phyloP scores from a whole-genome alignment of 2,888 invertebrate genomes.

The Linnaemya tessellans region DNA sequence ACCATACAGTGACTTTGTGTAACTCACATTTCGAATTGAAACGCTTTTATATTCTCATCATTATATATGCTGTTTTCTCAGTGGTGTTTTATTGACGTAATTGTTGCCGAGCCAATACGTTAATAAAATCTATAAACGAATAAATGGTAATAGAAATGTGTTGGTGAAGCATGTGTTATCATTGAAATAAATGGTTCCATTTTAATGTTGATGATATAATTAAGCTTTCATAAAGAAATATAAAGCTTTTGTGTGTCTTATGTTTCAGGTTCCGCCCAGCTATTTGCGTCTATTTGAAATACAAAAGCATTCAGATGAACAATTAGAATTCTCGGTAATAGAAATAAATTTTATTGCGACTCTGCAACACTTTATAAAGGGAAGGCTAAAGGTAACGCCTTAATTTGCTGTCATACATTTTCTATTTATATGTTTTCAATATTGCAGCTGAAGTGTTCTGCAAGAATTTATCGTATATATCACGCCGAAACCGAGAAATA shows the following conservation, averaged over 20 bases:
- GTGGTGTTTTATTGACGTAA: conserved; percentile 57
- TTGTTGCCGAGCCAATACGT: conserved; percentile 62
- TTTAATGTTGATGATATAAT: too few species aligned
- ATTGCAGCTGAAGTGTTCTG: conserved; percentile 81
- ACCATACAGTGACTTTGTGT: not conserved
- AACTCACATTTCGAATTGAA: conserved; percentile 40
- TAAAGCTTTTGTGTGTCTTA: not conserved
- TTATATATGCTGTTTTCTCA: conserved; percentile 40
- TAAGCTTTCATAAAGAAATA: too few species aligned
- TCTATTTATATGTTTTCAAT: not conserved
- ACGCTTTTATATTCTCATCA: conserved; percentile 19
- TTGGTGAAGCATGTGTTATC: not conserved
- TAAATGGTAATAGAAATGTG: not conserved
- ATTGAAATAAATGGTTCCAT: too few species aligned
- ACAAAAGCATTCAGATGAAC: conserved; percentile 80
- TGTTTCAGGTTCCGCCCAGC: conserved; percentile 79
- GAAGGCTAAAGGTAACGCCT: conserved; percentile 80
- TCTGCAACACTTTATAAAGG: conserved; percentile 81
- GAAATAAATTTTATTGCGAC: conserved; percentile 82
- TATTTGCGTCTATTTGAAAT: conserved; percentile 80
- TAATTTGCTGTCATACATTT: not conserved
- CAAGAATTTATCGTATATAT: conserved; percentile 82
- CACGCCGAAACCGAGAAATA: conserved; percentile 82
- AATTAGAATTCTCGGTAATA: conserved; percentile 81
- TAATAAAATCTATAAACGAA: conserved; percentile 38